phyloP scores from a whole-genome alignment of 2,113 vertebrate species.

The Tyrannus savana region DNA sequence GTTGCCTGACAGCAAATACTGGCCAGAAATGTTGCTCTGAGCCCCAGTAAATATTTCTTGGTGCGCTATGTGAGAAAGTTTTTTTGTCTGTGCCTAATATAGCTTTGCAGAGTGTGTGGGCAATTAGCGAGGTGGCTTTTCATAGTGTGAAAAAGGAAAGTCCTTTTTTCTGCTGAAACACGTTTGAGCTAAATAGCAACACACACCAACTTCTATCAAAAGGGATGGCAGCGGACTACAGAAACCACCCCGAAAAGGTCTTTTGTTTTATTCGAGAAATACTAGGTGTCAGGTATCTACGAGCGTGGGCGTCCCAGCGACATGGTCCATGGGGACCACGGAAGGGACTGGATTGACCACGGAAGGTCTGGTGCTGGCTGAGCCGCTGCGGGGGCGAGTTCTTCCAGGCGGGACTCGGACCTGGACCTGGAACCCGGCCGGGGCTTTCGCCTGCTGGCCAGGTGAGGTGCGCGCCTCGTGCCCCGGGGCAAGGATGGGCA shows the following conservation, averaged over 20 bases:
- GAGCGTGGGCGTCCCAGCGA: neutral
- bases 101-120: conserved; percentile 36
- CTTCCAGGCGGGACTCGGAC: neutral
- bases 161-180: conserved; percentile 7
- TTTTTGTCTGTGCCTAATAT: conserved; percentile 23
- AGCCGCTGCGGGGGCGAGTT: neutral
- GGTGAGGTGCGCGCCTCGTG: neutral
- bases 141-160: conserved; percentile 35
- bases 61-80: neutral
- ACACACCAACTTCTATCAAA: neutral
- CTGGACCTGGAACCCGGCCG: neutral
- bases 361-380: neutral
- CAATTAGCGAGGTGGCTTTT: conserved; percentile 32
- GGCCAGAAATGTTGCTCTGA: neutral
- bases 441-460: neutral
- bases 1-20: neutral
- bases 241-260: neutral
- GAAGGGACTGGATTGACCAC: neutral
- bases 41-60: conserved; percentile 11
- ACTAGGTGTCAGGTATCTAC: accelerated
- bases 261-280: neutral
- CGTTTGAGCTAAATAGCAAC: conserved; percentile 15
- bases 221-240: neutral
- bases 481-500: neutral
- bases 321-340: accelerated